phyloP scores from a whole-genome alignment of 2,113 vertebrate species.

The Phodopus roborovskii region DNA sequence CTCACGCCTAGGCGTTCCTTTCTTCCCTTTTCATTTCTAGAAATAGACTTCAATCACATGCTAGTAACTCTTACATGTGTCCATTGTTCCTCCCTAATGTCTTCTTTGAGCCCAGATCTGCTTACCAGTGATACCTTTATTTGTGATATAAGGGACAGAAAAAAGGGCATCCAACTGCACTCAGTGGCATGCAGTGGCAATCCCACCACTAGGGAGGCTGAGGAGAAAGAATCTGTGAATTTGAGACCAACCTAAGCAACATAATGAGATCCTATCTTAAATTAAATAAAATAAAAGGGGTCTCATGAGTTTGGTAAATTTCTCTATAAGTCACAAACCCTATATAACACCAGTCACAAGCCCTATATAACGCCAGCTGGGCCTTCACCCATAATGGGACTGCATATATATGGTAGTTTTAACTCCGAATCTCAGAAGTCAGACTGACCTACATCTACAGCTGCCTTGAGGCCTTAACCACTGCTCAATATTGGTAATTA shows the following conservation, averaged over 20 bases:
- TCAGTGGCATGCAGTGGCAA: too few relatives aligned
- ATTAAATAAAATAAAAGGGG: background rate
- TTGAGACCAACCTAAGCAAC: background rate
- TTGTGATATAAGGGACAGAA: background rate
- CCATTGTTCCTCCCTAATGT: background rate
- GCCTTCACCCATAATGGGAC: background rate
- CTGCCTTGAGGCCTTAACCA: background rate
- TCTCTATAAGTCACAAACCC: background rate
- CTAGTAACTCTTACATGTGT: background rate
- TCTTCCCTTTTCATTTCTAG: background rate
- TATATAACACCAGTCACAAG: background rate
- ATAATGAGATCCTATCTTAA: background rate
- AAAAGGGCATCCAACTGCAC: background rate
- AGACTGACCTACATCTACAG: background rate
- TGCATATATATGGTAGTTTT: background rate
- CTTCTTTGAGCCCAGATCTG: background rate
- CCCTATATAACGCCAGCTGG: background rate
- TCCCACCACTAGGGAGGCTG: too few relatives aligned
- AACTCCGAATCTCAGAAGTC: background rate
- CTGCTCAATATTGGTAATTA: background rate
- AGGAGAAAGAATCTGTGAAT: background rate
- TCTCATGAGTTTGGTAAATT: background rate
- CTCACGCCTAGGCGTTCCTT: background rate
- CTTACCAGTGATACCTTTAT: background rate
- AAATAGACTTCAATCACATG: background rate